A percentile compares a stretch with the other conserved stretches of the same genome.
Conservation (phyloP, 1,140 invertebrate genomes). For the Pogonus chalceus region DNA sequence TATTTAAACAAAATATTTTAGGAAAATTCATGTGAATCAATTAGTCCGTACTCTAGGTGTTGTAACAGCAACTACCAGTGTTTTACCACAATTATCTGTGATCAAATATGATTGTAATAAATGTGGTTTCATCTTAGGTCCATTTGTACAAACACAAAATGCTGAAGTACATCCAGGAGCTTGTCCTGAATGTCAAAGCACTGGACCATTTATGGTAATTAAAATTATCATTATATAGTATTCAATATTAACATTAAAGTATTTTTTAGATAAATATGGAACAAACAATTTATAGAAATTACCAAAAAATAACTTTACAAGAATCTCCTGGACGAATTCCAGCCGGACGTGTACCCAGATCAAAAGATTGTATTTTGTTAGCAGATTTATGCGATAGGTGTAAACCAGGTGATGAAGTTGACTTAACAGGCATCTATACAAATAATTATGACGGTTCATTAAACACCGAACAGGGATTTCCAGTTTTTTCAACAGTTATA, state of each 20-base stretch:
- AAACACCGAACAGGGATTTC: conserved; percentile 94
- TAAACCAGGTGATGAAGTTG: conserved; percentile 98
- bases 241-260: conserved; percentile 10
- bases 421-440: conserved; percentile 89
- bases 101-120: conserved; percentile 97
- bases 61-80: conserved; percentile 90
- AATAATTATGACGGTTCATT: conserved; percentile 97
- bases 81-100: conserved; percentile 89
- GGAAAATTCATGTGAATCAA: conserved; percentile 95
- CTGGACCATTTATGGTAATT: conserved; percentile 86
- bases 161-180: conserved; percentile 90
- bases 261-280: conserved; percentile 74
- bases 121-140: conserved; percentile 90
- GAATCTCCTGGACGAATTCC: conserved; percentile 90
- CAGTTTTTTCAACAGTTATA: conserved; percentile 96
- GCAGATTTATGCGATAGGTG: conserved; percentile 94
- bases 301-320: conserved; percentile 96
- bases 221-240: conserved; percentile 9
- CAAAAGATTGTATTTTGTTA: conserved; percentile 92
- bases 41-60: conserved; percentile 88
- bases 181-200: conserved; percentile 96
- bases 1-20: conserved; percentile 28
- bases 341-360: conserved; percentile 92
- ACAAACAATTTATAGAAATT: conserved; percentile 96
- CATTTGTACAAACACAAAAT: conserved; percentile 89